Conservation (phyloP, 2,113 vertebrate genomes). For the Amblyornis subalaris region DNA sequence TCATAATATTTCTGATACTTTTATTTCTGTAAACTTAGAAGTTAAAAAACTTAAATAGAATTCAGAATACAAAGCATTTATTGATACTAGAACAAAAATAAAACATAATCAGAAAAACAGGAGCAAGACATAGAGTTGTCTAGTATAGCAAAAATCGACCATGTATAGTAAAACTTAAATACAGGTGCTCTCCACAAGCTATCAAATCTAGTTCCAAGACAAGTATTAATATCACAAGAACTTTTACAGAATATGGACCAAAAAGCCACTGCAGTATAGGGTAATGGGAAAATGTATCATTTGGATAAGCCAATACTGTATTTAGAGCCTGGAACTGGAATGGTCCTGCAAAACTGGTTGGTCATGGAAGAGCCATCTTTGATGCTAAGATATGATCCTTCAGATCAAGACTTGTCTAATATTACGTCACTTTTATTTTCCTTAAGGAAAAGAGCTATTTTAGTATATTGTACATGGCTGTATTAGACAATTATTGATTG, state of each 20-base stretch:
- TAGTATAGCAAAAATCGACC: not conserved
- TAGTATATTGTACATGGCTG: not conserved
- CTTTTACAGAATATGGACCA: not conserved
- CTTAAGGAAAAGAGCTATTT: not conserved
- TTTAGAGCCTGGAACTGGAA: not conserved
- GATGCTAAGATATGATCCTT: not conserved
- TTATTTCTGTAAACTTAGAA: not conserved
- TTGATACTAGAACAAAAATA: not conserved
- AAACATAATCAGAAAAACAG: not conserved
- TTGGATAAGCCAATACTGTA: not conserved
- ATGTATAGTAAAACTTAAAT: not conserved
- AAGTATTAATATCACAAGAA: not conserved
- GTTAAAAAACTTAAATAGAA: not conserved
- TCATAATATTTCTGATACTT: not conserved
- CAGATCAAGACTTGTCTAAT: not conserved
- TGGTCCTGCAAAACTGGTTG: not conserved
- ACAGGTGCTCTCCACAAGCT: not conserved
- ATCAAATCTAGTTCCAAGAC: not conserved
- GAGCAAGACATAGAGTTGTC: not conserved
- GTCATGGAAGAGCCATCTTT: not conserved
- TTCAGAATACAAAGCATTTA: not conserved
- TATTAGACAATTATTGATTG: not conserved
- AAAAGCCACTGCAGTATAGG: not conserved
- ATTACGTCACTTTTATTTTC: not conserved
- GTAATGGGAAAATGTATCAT: not conserved